phyloP scores from a whole-genome alignment of 2,888 invertebrate genomes.

The Scaptomyza caliginosa region DNA sequence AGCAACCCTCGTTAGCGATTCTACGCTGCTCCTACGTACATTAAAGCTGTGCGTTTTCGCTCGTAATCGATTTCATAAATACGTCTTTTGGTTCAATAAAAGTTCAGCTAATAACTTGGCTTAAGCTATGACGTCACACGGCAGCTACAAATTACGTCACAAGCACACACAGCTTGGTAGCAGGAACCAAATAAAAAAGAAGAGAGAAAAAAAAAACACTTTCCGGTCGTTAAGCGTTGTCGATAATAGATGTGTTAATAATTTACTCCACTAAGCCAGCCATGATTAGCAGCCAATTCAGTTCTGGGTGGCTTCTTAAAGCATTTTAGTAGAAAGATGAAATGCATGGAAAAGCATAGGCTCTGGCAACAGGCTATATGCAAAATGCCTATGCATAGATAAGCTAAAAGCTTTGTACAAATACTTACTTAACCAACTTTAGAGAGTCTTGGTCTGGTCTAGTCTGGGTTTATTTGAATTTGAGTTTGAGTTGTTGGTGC shows the following conservation, averaged over 20 bases:
- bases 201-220: background rate
- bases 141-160: too few species aligned
- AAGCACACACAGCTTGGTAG: too few species aligned
- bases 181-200: too few species aligned
- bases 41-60: background rate
- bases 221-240: background rate
- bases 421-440: slow-evolving; percentile 38
- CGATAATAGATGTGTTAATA: background rate
- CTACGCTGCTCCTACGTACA: too few species aligned
- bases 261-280: background rate
- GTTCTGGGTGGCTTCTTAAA: background rate
- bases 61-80: background rate
- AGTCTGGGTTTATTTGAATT: too few species aligned
- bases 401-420: slow-evolving; percentile 12
- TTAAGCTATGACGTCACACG: background rate
- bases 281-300: background rate
- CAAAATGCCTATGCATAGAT: too few species aligned
- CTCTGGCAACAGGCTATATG: too few species aligned
- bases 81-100: background rate
- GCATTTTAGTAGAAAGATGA: too few species aligned
- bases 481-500: background rate
- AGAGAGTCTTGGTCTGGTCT: slow-evolving; percentile 33
- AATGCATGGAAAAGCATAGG: background rate
- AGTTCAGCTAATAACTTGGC: slow-evolving; percentile 2
- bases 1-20: background rate